Percentiles rank a stretch among this genome's conserved stretches.
phyloP scores from a whole-genome alignment of 2,797 vertebrate species.

The Philypnodon macrostomus region DNA sequence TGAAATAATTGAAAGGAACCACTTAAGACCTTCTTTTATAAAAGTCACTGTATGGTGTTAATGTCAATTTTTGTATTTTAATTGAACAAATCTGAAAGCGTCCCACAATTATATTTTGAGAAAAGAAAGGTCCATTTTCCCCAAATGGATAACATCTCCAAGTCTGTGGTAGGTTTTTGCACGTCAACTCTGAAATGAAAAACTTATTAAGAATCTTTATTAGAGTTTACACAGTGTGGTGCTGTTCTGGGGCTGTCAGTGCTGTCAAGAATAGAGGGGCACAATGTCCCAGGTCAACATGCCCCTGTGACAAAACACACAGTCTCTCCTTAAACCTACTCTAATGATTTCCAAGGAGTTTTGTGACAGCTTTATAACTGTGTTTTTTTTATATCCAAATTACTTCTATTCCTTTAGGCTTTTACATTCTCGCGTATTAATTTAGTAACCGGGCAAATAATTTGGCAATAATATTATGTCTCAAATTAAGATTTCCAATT shows the following conservation, averaged over 20 bases:
- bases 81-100: background rate
- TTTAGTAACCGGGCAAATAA: conserved; percentile 54
- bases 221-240: conserved; percentile 3
- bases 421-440: conserved; percentile 46
- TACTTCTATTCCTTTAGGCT: conserved; percentile 18
- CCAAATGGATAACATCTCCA: conserved; percentile 1
- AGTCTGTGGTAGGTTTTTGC: background rate
- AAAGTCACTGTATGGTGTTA: too few relatives aligned
- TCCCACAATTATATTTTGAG: background rate
- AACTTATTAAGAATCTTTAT: conserved; percentile 5
- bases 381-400: conserved; percentile 17
- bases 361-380: conserved; percentile 9
- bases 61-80: background rate
- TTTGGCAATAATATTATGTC: conserved; percentile 57
- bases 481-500: conserved; percentile 71
- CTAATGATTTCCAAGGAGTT: conserved; percentile 4
- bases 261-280: background rate
- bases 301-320: conserved; percentile 1
- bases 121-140: too few relatives aligned
- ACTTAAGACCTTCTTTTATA: too few relatives aligned
- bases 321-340: background rate
- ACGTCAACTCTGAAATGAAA: conserved; percentile 1
- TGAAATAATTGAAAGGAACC: too few relatives aligned
- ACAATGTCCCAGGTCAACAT: background rate
- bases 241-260: background rate